These are phyloP conservation scores for Palythoa heliodiscus DNA, from an alignment of 92 coral and sea anemone genomes.

Conservation along the genomic window DNA sequence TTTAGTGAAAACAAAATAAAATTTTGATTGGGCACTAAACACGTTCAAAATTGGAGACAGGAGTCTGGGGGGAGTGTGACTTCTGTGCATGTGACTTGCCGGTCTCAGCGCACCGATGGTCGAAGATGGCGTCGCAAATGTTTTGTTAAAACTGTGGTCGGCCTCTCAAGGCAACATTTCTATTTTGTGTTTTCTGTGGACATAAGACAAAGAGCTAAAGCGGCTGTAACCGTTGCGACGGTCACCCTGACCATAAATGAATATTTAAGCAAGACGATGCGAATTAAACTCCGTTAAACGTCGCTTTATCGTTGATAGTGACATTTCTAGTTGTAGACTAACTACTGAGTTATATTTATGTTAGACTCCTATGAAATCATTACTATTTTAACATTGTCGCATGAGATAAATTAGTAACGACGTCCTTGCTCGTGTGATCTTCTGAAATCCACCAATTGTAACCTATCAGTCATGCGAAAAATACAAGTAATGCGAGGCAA, in stretches of 20 bases:
- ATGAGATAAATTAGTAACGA: too few relatives aligned
- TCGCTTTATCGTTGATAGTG: neutral
- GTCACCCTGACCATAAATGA: constrained; percentile 7
- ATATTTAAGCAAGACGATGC: constrained; percentile 10
- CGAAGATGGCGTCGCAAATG: too few relatives aligned
- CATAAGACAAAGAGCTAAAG: neutral
- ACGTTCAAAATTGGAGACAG: neutral
- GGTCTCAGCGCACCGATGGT: neutral
- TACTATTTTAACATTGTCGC: too few relatives aligned
- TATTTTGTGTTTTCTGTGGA: neutral
- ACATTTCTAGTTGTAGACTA: too few relatives aligned
- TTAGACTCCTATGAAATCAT: too few relatives aligned
- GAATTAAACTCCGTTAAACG: constrained; percentile 2
- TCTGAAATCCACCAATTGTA: too few relatives aligned
- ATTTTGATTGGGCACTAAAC: neutral
- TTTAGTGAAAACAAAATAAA: constrained; percentile 1
- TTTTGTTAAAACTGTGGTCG: neutral
- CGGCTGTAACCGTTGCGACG: constrained; percentile 11
- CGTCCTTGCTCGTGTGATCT: too few relatives aligned
- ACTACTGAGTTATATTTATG: too few relatives aligned
- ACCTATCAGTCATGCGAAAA: too few relatives aligned
- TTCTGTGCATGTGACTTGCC: neutral
- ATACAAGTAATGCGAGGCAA: too few relatives aligned
- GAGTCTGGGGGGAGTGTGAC: neutral
- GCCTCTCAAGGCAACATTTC: constrained; percentile 4